These are phyloP conservation scores for Trichopoda pennipes DNA, from an alignment of 2,888 invertebrate species.

Conservation along the genomic window DNA sequence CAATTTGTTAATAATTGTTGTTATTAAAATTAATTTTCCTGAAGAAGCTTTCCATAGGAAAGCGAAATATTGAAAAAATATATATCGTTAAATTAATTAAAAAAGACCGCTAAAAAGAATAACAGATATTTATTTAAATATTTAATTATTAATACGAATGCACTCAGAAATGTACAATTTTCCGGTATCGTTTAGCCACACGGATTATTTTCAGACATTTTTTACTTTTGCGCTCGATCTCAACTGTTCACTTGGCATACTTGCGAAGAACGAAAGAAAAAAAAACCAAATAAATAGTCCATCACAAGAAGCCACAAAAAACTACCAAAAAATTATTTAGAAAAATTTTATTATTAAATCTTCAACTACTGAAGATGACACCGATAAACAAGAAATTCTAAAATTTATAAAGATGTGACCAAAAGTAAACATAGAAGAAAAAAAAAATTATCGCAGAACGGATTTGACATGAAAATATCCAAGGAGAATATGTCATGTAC, in stretches of 20 bases:
- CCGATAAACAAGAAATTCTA: constrained; percentile 4
- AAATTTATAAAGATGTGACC: not conserved
- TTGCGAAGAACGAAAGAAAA: constrained; percentile 16
- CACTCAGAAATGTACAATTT: not conserved
- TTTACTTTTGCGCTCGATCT: constrained; percentile 6
- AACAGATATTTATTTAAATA: no score
- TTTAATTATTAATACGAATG: no score
- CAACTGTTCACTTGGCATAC: constrained; percentile 28
- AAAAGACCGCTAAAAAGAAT: no score
- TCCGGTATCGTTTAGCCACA: not conserved
- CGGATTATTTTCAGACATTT: constrained; percentile 10
- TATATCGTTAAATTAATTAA: no score
- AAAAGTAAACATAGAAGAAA: constrained; percentile 47
- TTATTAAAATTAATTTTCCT: no score
- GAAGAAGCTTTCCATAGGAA: no score
- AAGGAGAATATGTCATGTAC: constrained; percentile 19
- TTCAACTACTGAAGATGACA: constrained; percentile 31
- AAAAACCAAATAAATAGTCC: not conserved
- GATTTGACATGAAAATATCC: constrained; percentile 32
- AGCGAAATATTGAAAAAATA: no score
- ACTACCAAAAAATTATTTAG: constrained; percentile 52
- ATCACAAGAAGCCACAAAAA: not conserved
- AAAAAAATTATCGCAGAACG: constrained; percentile 10
- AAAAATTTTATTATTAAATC: constrained; percentile 16
- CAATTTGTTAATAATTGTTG: no score